Evolutionary conservation across 1,140 invertebrate genomes (phyloP), one percentile per base, ranked within the genome.

Genomic region (Neodiprion fabricii): DNA sequence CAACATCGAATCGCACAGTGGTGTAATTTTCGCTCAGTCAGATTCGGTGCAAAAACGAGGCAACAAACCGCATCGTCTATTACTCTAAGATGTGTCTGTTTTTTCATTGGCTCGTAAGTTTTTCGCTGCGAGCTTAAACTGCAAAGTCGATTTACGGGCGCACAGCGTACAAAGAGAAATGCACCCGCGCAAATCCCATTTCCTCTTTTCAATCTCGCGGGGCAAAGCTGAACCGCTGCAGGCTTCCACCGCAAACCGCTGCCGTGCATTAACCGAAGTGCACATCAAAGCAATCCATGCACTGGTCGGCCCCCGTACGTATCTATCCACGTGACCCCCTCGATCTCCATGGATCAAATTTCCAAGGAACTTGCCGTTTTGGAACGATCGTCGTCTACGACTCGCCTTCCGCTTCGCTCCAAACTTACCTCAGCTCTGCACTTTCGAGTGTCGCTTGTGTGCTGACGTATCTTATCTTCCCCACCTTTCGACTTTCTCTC

Each of bases 221-320:
- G 28, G 28, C 53, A 61, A 53, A 48, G 47, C 47, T 40, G 28
- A 40, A 40, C 28, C 65, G 28, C 72, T 75, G 79, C 75, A 80
- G 79, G 73, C 78, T 74, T 71, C 69, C 28, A 81, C 78, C 81
- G 78, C 79, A 77, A 77, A 82, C 77, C 79, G 61, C 77, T 79
- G 76, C 77, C 53, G 28, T 40, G 28, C 28, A 82, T 82, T 82
- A 82, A 77, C 78, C 77, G 75, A 81, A 82, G 79, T 82, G 81
- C 81, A 80, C 72, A 73, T 67, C 76, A 74, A 77, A 75, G 73
- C 61, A 48, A 65, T 47, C 67, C n/a, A 9, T 61, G 53, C 53
- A 61, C 53, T 61, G 53, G 8, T 9, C n/a, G n/a, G 28, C n/a
- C 53, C 3, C 53, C 9, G 53, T 61, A 61, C 53, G 5, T 61